Percentiles rank a stretch among this genome's conserved stretches.
Evolutionary conservation across 1,140 invertebrate species (phyloP).

Genomic region (Elysia chlorotica): DNA sequence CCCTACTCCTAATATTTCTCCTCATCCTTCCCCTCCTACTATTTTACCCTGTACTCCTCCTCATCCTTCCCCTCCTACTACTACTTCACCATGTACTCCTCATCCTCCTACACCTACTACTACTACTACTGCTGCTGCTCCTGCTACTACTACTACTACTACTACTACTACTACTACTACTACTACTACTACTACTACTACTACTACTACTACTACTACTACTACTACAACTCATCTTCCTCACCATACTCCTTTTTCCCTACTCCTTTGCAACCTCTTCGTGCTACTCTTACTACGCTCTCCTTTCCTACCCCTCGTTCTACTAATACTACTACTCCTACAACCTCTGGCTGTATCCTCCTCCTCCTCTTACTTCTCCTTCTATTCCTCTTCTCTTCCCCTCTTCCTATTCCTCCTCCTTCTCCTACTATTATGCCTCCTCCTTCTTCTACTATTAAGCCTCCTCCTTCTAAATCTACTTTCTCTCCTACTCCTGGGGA

Average conservation of each 20-base stretch:
- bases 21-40: not conserved
- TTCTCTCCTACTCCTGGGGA: not conserved
- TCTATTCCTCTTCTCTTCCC: not conserved
- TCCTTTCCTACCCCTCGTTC: not conserved
- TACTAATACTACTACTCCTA: not conserved
- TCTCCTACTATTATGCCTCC: not conserved
- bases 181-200: not conserved
- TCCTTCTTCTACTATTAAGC: not conserved
- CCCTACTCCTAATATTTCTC: no score
- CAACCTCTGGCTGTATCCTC: no score
- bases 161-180: not conserved
- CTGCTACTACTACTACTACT: not conserved
- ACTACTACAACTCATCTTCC: not conserved
- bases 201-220: not conserved
- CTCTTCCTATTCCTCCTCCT: not conserved
- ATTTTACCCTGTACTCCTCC: not conserved
- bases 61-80: not conserved
- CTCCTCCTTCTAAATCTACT: not conserved
- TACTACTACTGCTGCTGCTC: not conserved
- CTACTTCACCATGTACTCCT: not conserved
- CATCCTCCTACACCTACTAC: not conserved
- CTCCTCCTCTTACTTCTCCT: not conserved
- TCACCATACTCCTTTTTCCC: constrained; percentile 1
- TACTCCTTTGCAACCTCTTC: not conserved
- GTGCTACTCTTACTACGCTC: not conserved